phyloP scores from a whole-genome alignment of 35 echinoderm and acorn worm species.

The Antedon bifida region DNA sequence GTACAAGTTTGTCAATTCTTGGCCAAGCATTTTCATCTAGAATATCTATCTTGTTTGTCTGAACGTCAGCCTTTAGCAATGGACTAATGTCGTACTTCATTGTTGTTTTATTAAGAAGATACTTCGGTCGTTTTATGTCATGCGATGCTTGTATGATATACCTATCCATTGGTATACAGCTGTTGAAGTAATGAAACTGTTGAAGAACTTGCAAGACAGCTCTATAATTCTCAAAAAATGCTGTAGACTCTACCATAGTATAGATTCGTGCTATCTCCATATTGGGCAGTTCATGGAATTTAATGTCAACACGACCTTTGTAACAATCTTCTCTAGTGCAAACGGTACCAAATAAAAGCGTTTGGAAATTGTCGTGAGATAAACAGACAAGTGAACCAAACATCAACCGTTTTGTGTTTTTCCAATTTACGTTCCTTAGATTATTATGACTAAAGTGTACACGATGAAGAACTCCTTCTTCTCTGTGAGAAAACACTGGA shows the following conservation, averaged over 20 bases:
- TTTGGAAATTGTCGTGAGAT: constrained; percentile 59
- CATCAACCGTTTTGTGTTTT: constrained; percentile 52
- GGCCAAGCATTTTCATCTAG: constrained; percentile 31
- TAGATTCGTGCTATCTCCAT: not conserved
- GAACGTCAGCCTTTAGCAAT: not conserved
- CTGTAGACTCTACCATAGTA: constrained; percentile 6
- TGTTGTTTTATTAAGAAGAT: not conserved
- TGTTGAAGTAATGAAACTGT: not conserved
- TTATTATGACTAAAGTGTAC: not conserved
- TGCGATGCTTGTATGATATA: not conserved
- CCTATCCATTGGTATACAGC: not conserved
- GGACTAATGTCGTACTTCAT: not conserved
- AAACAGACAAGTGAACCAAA: constrained; percentile 69
- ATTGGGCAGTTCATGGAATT: constrained; percentile 5
- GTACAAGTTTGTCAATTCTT: constrained; percentile 1
- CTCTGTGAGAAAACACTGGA: not conserved
- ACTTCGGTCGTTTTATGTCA: not conserved
- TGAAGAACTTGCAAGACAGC: not conserved
- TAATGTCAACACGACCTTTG: constrained; percentile 24
- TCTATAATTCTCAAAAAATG: not conserved
- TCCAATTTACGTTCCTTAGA: constrained; percentile 31
- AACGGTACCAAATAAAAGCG: constrained; percentile 58
- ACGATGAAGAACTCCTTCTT: constrained; percentile 8
- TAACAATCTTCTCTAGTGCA: constrained; percentile 30
- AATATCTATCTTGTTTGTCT: not conserved